phyloP scores from a whole-genome alignment of 2,113 vertebrate genomes.

The Embiotoca jacksoni region DNA sequence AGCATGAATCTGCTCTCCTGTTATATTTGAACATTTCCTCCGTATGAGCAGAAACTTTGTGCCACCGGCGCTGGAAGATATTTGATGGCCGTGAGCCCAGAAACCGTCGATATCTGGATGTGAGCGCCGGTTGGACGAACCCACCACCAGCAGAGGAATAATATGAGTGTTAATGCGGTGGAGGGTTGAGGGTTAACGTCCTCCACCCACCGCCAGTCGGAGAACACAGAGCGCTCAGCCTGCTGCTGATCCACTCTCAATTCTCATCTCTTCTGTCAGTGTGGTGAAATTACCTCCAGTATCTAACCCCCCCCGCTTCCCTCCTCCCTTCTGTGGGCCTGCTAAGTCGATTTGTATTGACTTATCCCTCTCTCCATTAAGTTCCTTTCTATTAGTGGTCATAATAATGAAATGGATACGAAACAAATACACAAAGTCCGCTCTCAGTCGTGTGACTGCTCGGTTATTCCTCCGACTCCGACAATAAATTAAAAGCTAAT shows the following conservation, averaged over 20 bases:
- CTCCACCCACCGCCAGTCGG: neutral
- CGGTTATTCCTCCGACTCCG: neutral
- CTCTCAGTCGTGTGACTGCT: neutral
- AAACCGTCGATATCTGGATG: neutral
- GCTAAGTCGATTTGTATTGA: constrained; percentile 73
- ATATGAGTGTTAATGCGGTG: too few relatives aligned
- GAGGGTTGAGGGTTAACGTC: neutral
- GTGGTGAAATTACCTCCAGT: too few relatives aligned
- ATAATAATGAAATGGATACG: constrained; percentile 70
- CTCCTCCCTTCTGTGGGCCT: constrained; percentile 1
- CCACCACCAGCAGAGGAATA: too few relatives aligned
- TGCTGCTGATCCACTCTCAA: neutral
- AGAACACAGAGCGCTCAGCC: neutral
- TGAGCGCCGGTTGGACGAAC: neutral
- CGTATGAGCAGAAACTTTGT: too few relatives aligned
- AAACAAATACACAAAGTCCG: constrained; percentile 17
- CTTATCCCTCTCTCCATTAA: constrained; percentile 58
- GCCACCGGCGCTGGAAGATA: too few relatives aligned
- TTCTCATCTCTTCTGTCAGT: too few relatives aligned
- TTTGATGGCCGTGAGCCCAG: neutral
- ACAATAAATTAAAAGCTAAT: neutral
- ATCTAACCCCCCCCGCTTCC: neutral
- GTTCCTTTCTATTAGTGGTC: constrained; percentile 71
- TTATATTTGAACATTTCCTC: too few relatives aligned
- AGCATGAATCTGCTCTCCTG: too few relatives aligned